Conservation (phyloP, 53 echinoderm and acorn worm genomes). For the Temnopleurus reevesii region DNA sequence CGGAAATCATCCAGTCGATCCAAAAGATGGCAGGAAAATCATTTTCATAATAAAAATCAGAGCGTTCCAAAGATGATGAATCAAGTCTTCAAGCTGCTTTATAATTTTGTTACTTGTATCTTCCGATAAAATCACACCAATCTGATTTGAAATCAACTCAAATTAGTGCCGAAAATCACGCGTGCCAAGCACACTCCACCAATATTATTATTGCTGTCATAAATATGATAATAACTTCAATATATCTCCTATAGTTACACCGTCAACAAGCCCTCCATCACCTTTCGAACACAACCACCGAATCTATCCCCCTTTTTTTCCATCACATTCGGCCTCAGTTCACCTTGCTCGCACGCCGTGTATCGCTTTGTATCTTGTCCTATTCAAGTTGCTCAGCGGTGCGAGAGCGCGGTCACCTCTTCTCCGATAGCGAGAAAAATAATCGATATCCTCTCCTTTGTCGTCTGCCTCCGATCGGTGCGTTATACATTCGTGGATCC, state of each 20-base stretch:
- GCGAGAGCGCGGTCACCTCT: slow-evolving; percentile 14
- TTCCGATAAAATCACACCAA: neutral
- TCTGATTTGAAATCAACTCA: neutral
- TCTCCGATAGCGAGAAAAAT: neutral
- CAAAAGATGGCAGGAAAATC: neutral
- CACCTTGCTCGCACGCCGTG: neutral
- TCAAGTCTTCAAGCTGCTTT: neutral
- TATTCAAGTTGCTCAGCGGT: neutral
- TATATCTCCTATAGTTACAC: slow-evolving; percentile 13
- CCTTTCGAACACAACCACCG: neutral
- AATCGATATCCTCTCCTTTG: neutral
- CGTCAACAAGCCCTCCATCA: neutral
- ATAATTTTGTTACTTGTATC: neutral
- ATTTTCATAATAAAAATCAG: neutral
- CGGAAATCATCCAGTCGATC: neutral
- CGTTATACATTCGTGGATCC: neutral
- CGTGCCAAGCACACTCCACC: neutral
- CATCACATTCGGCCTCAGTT: neutral
- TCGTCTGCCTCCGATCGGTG: neutral
- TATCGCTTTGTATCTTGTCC: neutral
- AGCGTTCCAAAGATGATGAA: neutral
- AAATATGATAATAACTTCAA: neutral
- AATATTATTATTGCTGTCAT: neutral
- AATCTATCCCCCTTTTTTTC: neutral
- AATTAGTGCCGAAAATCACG: neutral